Base-by-base conservation (phyloP, 2,797 vertebrate genomes). In the Manis javanica region DNA sequence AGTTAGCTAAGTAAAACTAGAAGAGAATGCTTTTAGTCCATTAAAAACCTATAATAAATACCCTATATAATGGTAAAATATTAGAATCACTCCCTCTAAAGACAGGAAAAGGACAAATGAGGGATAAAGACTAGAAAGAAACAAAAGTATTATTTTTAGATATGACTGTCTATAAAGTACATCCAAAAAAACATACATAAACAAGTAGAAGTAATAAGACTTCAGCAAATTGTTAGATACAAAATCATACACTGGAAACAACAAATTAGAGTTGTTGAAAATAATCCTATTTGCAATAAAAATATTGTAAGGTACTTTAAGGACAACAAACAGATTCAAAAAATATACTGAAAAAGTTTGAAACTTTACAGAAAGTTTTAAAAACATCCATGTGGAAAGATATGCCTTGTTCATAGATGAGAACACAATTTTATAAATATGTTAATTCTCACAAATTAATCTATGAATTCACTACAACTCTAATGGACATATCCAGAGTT, bases 61-160 rank as follows among this genome's bases (percentile, higher is more conserved):
- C 11, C 46, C 46, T 49, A 92, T 68, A 68, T 89, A 95, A 53
- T 77, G 71, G 63, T 77, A 92, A 69, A 77, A 92, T 63, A 82
- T 29, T 57, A 49, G 19, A 85, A 84, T 91, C 21, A 88, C 39
- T 83, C 42, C 15, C 26, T 93, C 37, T 86, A 66, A 90, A 86
- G 53, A 68, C n/a, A 61, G n/a, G 64, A 69, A 61, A 81, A 83
- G 42, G 29, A 68, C 21, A 88, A 89, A 78, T 49, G 37, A 82
- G 29, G 7, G 24, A 88, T 63, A 72, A 93, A 90, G 55, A 85
- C 34, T 26, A 3, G 61, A 93, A 85, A 92, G 37, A 78, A 81
- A 87, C 4, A 79, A 66, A 74, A 42, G n/a, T 66, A 13, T 68
- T 69, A 63, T 68, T 77, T 88, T 92, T n/a, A 91, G 12, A 82